Evolutionary conservation across 2,113 vertebrate species (phyloP).

Genomic region (Hoplias malabaricus): DNA sequence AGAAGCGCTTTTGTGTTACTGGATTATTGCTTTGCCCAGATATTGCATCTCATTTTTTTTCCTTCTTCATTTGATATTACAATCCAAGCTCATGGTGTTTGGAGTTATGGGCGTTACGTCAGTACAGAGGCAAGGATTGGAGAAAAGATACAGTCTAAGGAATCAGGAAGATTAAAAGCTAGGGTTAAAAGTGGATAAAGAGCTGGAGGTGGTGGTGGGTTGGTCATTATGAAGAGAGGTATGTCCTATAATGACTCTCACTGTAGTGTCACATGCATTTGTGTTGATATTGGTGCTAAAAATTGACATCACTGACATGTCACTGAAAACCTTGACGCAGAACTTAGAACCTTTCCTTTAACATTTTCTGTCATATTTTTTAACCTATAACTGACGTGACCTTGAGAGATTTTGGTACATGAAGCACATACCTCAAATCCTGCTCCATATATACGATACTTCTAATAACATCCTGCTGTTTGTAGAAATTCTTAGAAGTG

Average conservation of each 20-base stretch:
- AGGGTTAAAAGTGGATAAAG: not conserved
- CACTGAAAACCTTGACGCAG: too few relatives aligned
- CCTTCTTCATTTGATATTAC: conserved; percentile 24
- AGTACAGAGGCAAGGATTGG: not conserved
- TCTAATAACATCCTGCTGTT: not conserved
- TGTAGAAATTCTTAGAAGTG: not conserved
- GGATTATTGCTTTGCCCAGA: conserved; percentile 17
- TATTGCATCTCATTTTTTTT: conserved; percentile 1
- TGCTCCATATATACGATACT: not conserved
- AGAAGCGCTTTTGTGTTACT: conserved; percentile 8
- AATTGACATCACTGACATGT: too few relatives aligned
- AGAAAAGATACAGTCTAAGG: conserved; percentile 29
- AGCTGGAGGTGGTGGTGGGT: not conserved
- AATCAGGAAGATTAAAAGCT: not conserved
- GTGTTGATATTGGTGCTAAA: too few relatives aligned
- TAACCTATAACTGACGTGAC: too few relatives aligned
- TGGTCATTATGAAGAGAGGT: not conserved
- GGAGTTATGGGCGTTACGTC: not conserved
- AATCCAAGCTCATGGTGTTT: not conserved
- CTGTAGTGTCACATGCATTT: too few relatives aligned
- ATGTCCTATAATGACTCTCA: too few relatives aligned
- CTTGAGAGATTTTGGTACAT: too few relatives aligned
- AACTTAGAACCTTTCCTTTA: too few relatives aligned
- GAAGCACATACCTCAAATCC: not conserved
- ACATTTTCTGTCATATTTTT: too few relatives aligned